Base-by-base conservation (phyloP, 30 jellyfish, hydroid and myxozoan species). In the Turritopsis dohrnii region DNA sequence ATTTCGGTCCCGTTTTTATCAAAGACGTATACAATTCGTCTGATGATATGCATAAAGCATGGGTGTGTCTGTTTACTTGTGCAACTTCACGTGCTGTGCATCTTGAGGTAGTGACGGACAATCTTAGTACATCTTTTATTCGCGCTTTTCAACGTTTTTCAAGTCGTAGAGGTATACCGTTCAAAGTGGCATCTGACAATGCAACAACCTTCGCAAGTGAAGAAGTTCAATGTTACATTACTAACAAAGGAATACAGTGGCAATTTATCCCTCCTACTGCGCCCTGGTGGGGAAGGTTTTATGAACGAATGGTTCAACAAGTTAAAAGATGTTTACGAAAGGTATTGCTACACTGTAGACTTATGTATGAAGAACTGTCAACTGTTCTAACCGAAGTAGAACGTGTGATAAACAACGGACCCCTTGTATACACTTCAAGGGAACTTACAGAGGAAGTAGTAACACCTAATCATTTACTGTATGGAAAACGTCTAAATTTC, bases 261-360 rank as follows among this genome's bases (percentile, higher is more conserved):
- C 71, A 71, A 26, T 87, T 87, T 81, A 87, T 71, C 54, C 52
- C 73, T 7, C 54, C 0, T 25, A 73, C 88, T 30, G 73, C 90
- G n/a, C 89, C 95, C 17, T 87, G 95, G 95, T 74, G 84, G 87
- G 90, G 95, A 22, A 89, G 95, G 20, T 54, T 71, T 28, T 74
- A 53, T 65, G 90, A 87, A 29, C 54, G 90, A 0, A 5, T 87
- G 84, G 84, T 81, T 18, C 88, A 86, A 1, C 7, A 30, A 13
- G 89, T 86, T 19, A 80, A 86, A 53, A 72, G 89, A 54, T 29
- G 85, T 27, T 30, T 86, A 16, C 20, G 66, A 8, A 86, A 86
- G 75, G 53, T 53, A 23, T 41, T 86, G 26, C 28, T 41, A 21
- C 71, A 81, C 28, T 72, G 89, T 18, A 80, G 29, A 29, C 66